Evolutionary conservation across 2,113 vertebrate species (phyloP), one percentile per base, ranked within the genome.

Genomic region (Channa argus): DNA sequence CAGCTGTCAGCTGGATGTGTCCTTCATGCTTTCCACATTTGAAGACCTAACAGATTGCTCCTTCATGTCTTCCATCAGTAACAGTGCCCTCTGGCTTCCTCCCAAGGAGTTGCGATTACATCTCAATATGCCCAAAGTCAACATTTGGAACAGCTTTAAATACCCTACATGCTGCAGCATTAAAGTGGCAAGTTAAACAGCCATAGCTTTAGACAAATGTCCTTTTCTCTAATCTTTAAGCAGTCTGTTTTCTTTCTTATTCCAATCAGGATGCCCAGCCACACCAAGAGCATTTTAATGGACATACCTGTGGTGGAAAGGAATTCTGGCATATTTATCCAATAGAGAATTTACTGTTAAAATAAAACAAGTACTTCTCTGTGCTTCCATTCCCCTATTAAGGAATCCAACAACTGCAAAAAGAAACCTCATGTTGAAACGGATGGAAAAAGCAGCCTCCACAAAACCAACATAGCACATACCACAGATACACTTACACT

Each of bases 21-120:
- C 33, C 5, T 63, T 58, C 63, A 44, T 3, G n/a, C 39, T 45
- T 61, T 54, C 10, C 45, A 62, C 55, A 41, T 64, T 63, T 1
- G n/a, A 53, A 36, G 45, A 49, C 77, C 7, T 24, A 44, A 53
- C 36, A 54, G 14, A 38, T 53, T 71, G 64, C 53, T 76, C 63
- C 39, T 70, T 60, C 34, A 82, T 78, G 63, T 80, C 63, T 45
- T 74, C 36, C 46, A 78, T 56, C 60, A 69, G 24, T 50, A 87
- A 80, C 10, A 63, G 10, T 59, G 49, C 56, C 79, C 69, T 46
- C 6, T 47, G 47, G 53, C 63, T 58, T 39, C 15, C 44, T 54
- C 69, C 72, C 7, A 61, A 70, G 34, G 64, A 79, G 52, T 52
- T 63, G 44, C 5, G 24, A 61, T 61, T 46, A 58, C 54, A 68